These are phyloP conservation scores for Gallinago media DNA, from an alignment of 2,113 vertebrate species.

Conservation along the genomic window DNA sequence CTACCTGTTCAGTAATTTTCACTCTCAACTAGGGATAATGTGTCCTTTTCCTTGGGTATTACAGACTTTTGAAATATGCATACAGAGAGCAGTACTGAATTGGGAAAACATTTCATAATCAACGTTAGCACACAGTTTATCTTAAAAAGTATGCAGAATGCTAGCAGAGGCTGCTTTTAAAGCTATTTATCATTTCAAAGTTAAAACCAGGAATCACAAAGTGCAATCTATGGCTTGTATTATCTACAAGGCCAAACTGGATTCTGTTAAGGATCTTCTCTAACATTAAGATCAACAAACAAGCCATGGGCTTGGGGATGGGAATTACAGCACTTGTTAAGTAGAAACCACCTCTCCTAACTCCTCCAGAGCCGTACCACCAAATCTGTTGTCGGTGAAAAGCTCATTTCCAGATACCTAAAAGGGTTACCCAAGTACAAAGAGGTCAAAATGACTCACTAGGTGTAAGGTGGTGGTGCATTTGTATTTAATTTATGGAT, in stretches of 20 bases:
- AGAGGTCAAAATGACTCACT: background rate
- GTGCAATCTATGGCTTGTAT: background rate
- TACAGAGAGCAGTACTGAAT: background rate
- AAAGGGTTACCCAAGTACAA: background rate
- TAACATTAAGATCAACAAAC: background rate
- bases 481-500: background rate
- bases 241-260: background rate
- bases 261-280: background rate
- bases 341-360: background rate
- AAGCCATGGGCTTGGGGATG: fast-evolving
- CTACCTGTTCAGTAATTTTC: background rate
- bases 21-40: background rate
- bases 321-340: background rate
- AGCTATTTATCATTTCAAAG: background rate
- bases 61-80: background rate
- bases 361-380: background rate
- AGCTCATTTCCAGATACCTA: background rate
- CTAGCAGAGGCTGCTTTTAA: background rate
- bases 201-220: background rate
- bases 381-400: background rate
- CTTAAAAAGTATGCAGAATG: background rate
- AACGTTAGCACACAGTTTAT: background rate
- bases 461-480: background rate
- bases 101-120: background rate
- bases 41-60: background rate